These are phyloP conservation scores for Epizoanthus scotinus DNA, from an alignment of 92 coral and sea anemone species.

Conservation along the genomic window DNA sequence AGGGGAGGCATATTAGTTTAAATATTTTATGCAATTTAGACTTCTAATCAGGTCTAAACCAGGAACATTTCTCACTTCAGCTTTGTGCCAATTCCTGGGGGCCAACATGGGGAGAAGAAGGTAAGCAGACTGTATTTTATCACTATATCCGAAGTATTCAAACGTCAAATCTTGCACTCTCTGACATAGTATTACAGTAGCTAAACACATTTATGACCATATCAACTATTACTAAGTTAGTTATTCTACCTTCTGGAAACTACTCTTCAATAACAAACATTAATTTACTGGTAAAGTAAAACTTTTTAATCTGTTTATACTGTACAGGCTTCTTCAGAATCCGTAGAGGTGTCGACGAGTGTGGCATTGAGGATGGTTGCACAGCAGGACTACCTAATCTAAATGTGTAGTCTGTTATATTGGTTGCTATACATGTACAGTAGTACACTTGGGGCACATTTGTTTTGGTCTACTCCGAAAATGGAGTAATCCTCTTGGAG, in stretches of 20 bases:
- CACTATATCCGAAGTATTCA: not conserved
- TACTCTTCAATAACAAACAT: no score
- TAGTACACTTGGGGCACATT: not conserved
- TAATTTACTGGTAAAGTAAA: no score
- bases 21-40: not conserved
- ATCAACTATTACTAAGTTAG: no score
- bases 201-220: no score
- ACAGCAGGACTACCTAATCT: slow-evolving; percentile 74
- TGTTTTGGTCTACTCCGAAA: no score
- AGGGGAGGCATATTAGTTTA: no score
- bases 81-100: slow-evolving; percentile 99
- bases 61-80: slow-evolving; percentile 40
- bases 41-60: not conserved
- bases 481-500: no score
- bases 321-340: slow-evolving; percentile 78
- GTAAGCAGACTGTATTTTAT: slow-evolving; percentile 40
- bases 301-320: not conserved
- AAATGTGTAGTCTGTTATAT: no score
- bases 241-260: no score
- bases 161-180: not conserved
- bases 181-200: no score
- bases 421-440: no score
- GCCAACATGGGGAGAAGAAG: slow-evolving; percentile 75
- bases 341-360: slow-evolving; percentile 86
- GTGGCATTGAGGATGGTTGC: slow-evolving; percentile 80